Conservation (phyloP, 2,113 vertebrate species). For the Calonectris borealis region DNA sequence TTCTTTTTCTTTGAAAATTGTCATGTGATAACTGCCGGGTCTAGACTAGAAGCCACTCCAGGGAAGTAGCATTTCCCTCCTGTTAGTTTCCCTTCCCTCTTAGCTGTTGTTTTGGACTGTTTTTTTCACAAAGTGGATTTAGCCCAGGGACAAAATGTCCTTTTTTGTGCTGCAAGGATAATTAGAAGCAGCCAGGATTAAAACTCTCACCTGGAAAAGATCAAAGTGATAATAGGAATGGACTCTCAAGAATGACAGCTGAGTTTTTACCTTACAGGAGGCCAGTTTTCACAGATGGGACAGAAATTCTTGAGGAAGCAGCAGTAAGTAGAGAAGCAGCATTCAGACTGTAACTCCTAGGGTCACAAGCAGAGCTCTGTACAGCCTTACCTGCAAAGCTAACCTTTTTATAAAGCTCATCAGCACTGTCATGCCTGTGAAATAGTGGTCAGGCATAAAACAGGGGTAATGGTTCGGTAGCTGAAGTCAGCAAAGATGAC, state of each 20-base stretch:
- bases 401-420: background rate
- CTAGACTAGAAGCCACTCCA: background rate
- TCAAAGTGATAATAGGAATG: background rate
- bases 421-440: background rate
- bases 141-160: background rate
- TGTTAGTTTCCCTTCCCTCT: background rate
- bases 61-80: background rate
- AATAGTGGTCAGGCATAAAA: background rate
- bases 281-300: background rate
- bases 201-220: background rate
- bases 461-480: background rate
- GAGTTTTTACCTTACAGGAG: background rate
- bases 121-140: background rate
- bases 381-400: background rate
- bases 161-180: background rate
- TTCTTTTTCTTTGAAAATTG: background rate
- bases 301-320: background rate
- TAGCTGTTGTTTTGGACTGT: background rate
- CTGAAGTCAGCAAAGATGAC: background rate
- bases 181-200: constrained; percentile 8
- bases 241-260: background rate
- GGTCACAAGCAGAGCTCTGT: background rate
- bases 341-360: background rate
- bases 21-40: background rate
- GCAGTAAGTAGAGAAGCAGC: background rate